Evolutionary conservation across 2,888 invertebrate genomes (phyloP), one percentile per base, ranked within the genome.

Genomic region (Asteroscopus sphinx): DNA sequence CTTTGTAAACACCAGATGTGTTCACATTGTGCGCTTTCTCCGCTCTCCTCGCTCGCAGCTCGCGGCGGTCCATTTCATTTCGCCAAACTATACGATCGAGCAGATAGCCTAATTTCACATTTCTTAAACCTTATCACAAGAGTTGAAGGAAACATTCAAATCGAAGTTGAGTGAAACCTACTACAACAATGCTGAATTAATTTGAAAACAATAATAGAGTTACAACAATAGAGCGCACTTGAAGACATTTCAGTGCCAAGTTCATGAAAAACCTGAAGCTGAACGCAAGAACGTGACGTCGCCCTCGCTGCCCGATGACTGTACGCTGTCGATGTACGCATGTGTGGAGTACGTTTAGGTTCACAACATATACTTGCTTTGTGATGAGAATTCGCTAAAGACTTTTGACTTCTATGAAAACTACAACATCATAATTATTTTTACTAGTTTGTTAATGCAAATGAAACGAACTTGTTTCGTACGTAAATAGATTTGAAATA

Each of bases 21-120:
- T 67, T 57, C 58, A 62, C 56, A 49, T 32, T 48, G 62, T 49
- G 44, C 51, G 42, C 77, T 78, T 76, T 76, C 77, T 59, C 78
- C 68, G 15, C 54, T 39, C 61, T 48, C 52, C 17, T 32, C 39
- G 32, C 36, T 45, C 39, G 35, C 13, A 16, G 15, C 25, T 45
- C 60, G 56, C 32, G 15, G 46, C 36, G 47, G 46, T 53, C 54
- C 57, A 70, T 70, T 70, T 67, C 42, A 48, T 69, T 66, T 66
- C 42, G 49, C 30, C 47, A 37, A 69, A 56, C 32, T 21, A 37
- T 52, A 52, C 12, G 32, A 42, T 25, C 30, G 26, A 55, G 17
- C 35, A 35, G 35, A 35, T 47, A 39, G 4, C 36, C 45, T 48
- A 17, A 49, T 52, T 47, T 15, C 13, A 33, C 13, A 28, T 9